Evolutionary conservation across 92 coral and sea anemone species (phyloP), one percentile per base, ranked within the genome.

Genomic region (Epizoanthus rinbou): DNA sequence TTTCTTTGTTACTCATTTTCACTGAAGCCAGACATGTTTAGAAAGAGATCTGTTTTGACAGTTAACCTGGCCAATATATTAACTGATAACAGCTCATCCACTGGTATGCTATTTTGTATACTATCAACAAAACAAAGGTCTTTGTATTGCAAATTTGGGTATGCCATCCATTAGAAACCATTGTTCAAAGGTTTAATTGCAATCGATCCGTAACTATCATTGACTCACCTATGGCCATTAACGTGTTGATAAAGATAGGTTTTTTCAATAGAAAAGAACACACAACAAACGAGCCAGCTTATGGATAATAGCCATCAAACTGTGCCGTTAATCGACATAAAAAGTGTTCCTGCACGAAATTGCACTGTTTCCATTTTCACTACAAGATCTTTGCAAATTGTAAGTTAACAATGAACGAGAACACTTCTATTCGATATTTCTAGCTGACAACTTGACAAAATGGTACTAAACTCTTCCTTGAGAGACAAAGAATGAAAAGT

Each of bases 131-230:
- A 78, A 78, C 82, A 78, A 78, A 60, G 21, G 39, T 78, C 79
- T 64, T 88, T 88, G 91, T 85, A 69, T 88, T 88, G 86, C 86
- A 85, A 80, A 88, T 85, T 64, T 74, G 83, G 62, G 57, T 80
- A 84, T 68, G 43, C 81, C 88, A 67, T 79, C 91, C 91, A 88
- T 88, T 88, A 88, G 87, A 73, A 58, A 22, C 67, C 37, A 62
- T 88, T 88, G 88, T 88, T 65, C 35, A 33, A 24, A 41, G 59
- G 58, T 66, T 82, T 57, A 71, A 85, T 84, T 85, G 79, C 45
- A 72, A 57, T 52, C 83, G 91, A 85, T 68, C 91, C 88, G 86
- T 88, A 80, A 88, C 88, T 79, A 79, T 80, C 83, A 69, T 79
- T 80, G 83, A 85, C 28, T 62, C 82, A 78, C 70, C 82, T 78